phyloP scores from a whole-genome alignment of 2,888 invertebrate genomes.

The Caenorhabditis sp. region DNA sequence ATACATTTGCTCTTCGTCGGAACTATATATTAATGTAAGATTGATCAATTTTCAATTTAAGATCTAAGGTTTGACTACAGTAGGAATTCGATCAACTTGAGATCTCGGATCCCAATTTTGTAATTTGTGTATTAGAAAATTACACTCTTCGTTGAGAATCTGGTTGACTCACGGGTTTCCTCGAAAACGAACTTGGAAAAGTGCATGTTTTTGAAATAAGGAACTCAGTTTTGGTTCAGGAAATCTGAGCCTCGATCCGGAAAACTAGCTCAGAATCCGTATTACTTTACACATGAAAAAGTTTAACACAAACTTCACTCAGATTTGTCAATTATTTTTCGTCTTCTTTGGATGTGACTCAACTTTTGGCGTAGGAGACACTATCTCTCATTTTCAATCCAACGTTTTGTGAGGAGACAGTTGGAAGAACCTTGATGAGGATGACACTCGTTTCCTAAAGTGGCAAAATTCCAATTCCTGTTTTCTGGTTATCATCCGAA shows the following conservation, averaged over 20 bases:
- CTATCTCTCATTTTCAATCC: constrained; percentile 31
- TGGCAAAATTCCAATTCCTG: constrained; percentile 59
- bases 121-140: no score
- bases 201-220: no score
- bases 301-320: background rate
- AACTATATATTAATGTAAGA: background rate
- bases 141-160: no score
- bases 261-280: no score
- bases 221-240: no score
- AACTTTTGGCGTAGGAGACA: background rate
- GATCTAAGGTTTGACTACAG: no score
- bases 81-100: no score
- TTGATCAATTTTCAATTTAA: background rate
- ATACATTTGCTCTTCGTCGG: background rate
- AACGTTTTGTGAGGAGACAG: constrained; percentile 35
- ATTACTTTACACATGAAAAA: no score
- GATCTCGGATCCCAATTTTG: no score
- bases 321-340: background rate
- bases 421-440: constrained; percentile 51
- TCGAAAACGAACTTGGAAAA: no score
- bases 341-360: constrained; percentile 13
- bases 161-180: no score
- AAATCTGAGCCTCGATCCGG: no score
- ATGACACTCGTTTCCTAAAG: constrained; percentile 32
- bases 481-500: constrained; percentile 63